A percentile compares a stretch with the other conserved stretches of the same genome.
Evolutionary conservation across 2,113 vertebrate genomes (phyloP).

Genomic region (Eublepharis macularius): DNA sequence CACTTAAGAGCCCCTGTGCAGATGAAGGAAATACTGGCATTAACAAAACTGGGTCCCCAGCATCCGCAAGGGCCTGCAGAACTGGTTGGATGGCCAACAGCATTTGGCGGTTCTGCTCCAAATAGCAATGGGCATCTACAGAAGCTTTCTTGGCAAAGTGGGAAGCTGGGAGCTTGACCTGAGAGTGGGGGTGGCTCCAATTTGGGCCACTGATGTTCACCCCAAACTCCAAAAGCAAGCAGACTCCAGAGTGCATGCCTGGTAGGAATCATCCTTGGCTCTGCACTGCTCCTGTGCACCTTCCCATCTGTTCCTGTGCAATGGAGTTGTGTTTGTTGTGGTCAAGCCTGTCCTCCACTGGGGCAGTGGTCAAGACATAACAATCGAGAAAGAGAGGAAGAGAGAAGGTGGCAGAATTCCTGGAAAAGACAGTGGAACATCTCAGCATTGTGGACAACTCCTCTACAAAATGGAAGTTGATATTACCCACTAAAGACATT

Average conservation of each 20-base stretch:
- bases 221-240: neutral
- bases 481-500: neutral
- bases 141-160: neutral
- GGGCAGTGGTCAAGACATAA: neutral
- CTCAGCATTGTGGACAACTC: neutral
- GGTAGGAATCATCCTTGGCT: neutral
- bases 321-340: neutral
- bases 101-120: neutral
- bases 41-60: neutral
- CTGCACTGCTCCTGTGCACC: neutral
- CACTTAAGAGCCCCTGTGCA: neutral
- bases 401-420: neutral
- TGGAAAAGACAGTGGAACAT: neutral
- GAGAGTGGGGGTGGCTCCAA: neutral
- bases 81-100: neutral
- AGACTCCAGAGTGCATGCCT: neutral
- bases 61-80: neutral
- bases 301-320: neutral
- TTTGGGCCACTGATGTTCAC: neutral
- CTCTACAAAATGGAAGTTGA: constrained; percentile 1
- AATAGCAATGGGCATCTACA: neutral
- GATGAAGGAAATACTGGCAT: neutral
- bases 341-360: neutral
- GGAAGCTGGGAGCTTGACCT: neutral
- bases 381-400: too few species aligned